phyloP scores from a whole-genome alignment of 2,797 vertebrate genomes.

The Gastrophryne carolinensis region DNA sequence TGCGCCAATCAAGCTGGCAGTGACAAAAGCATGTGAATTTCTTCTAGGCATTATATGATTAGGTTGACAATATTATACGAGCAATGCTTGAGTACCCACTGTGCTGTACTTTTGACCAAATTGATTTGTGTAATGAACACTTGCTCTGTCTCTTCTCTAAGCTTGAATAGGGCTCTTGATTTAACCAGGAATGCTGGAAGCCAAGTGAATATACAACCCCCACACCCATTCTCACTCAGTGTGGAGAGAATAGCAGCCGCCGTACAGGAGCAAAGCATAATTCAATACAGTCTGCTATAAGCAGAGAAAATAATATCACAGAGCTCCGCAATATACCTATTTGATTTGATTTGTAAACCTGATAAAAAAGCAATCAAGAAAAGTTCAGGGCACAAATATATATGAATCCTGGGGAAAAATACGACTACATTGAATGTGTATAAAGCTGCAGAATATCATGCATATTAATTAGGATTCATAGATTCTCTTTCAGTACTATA shows the following conservation, averaged over 20 bases:
- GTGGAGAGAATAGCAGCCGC: slow-evolving; percentile 66
- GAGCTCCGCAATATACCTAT: slow-evolving; percentile 76
- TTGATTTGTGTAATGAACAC: slow-evolving; percentile 80
- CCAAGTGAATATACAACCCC: slow-evolving; percentile 72
- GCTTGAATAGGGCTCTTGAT: slow-evolving; percentile 73
- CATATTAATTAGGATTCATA: slow-evolving; percentile 61
- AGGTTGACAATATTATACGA: slow-evolving; percentile 76
- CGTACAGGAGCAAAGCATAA: slow-evolving; percentile 67
- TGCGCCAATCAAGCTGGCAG: slow-evolving; percentile 66
- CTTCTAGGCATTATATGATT: slow-evolving; percentile 77
- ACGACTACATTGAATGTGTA: slow-evolving; percentile 65
- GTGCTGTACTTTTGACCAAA: slow-evolving; percentile 76
- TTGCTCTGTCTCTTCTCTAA: slow-evolving; percentile 69
- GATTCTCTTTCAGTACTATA: slow-evolving; percentile 57
- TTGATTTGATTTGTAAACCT: slow-evolving; percentile 82
- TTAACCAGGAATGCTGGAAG: slow-evolving; percentile 68
- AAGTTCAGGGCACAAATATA: slow-evolving; percentile 69
- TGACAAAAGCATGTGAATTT: slow-evolving; percentile 66
- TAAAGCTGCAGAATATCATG: slow-evolving; percentile 62
- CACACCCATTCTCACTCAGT: slow-evolving; percentile 68
- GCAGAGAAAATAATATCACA: slow-evolving; percentile 72
- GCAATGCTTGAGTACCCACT: slow-evolving; percentile 72
- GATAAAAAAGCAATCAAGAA: slow-evolving; percentile 78
- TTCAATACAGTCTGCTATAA: slow-evolving; percentile 75
- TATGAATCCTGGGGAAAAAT: slow-evolving; percentile 57